phyloP scores from a whole-genome alignment of 2,113 vertebrate genomes.

The Sphyrna mokarran region DNA sequence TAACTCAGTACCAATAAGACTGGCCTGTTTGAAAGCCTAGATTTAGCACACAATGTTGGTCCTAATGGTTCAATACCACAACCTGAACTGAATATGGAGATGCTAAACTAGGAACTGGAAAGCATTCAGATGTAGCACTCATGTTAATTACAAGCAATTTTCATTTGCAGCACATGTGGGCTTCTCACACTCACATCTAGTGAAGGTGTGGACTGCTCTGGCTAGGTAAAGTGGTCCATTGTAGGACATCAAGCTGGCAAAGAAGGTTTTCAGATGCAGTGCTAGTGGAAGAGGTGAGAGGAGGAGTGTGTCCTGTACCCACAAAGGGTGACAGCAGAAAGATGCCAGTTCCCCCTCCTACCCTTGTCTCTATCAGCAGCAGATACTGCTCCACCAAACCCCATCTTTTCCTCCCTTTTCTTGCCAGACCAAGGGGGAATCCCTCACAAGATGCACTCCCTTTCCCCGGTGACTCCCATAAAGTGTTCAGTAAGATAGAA shows the following conservation, averaged over 20 bases:
- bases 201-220: background rate
- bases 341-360: background rate
- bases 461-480: background rate
- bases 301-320: background rate
- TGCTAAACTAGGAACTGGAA: background rate
- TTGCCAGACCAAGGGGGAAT: background rate
- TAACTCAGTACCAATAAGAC: background rate
- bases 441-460: background rate
- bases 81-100: background rate
- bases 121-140: background rate
- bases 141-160: background rate
- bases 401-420: background rate
- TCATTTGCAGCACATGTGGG: background rate
- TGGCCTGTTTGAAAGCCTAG: background rate
- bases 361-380: background rate
- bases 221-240: background rate
- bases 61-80: background rate
- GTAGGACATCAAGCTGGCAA: background rate
- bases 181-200: background rate
- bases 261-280: background rate
- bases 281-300: background rate
- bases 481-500: background rate
- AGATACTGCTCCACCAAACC: background rate
- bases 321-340: background rate
- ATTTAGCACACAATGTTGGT: background rate